Evolutionary conservation across 2,113 vertebrate genomes (phyloP), one percentile per base, ranked within the genome.

Genomic region (Collichthys lucidus): DNA sequence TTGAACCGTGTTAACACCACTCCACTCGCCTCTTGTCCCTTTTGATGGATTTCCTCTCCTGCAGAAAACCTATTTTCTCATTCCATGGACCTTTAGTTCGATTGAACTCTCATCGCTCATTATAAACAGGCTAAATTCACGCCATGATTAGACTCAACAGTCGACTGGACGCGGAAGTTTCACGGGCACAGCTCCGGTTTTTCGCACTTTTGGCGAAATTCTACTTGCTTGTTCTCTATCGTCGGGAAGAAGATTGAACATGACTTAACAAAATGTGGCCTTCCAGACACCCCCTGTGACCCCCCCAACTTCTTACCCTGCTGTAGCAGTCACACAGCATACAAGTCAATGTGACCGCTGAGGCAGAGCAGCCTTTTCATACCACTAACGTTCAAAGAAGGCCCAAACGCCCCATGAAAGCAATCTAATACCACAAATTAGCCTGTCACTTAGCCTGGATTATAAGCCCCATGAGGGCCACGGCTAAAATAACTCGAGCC

Each of bases 381-480:
- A 88, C 66, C 47, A 62, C 84, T 55, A 70, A 65, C 79, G 44
- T 88, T 88, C 77, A 92, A 92, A 91, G 88, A 71, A n/a, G 66
- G 67, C 80, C 80, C 81, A 79, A 91, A 90, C 76, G 78, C 86
- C 89, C 60, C 66, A 86, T 89, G 82, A 87, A 93, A 93, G 92
- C 86, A 91, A 93, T 94, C 90, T 91, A 89, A 94, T 92, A 81
- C 89, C 87, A 82, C 88, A 92, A 94, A 95, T 94, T 92, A 93
- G 90, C 85, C 89, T 90, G 91, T 94, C 92, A 94, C 89, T 94
- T 94, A 93, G 87, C 79, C 81, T 67, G 93, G 90, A 93, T 94
- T 93, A 92, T 88, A 88, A 89, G 60, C 87, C 92, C 87, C 88
- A 62, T 4, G 64, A 81, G 90, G 86, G 79, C 81, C 73, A 2